These are phyloP conservation scores for Apteryx mantelli DNA, from an alignment of 2,113 vertebrate genomes.

Conservation along the genomic window DNA sequence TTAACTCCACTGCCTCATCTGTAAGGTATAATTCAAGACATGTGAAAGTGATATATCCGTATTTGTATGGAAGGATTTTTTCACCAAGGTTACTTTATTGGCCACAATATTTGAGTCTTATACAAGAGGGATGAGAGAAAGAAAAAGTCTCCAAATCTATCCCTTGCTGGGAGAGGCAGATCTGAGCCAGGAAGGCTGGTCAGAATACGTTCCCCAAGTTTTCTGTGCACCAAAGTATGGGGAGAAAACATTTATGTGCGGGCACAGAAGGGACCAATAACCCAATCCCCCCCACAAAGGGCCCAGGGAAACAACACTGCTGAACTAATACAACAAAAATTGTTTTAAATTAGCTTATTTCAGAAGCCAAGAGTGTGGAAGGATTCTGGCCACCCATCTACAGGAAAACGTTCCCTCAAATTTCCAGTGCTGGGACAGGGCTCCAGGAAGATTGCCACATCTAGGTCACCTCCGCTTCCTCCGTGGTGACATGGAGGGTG, in stretches of 20 bases:
- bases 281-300: not conserved
- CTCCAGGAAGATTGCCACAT: no score
- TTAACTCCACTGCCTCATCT: not conserved
- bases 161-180: not conserved
- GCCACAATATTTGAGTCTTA: not conserved
- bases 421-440: no score
- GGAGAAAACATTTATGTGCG: not conserved
- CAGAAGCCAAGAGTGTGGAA: not conserved
- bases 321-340: not conserved
- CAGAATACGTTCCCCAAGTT: not conserved
- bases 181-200: not conserved
- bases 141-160: not conserved
- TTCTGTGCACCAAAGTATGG: not conserved
- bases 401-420: no score
- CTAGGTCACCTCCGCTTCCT: not conserved
- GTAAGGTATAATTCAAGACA: not conserved
- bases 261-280: not conserved
- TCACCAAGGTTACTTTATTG: not conserved
- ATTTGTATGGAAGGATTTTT: not conserved
- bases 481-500: not conserved
- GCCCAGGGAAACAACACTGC: not conserved
- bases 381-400: not conserved
- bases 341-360: not conserved
- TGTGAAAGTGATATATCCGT: not conserved
- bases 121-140: not conserved